phyloP scores from a whole-genome alignment of 2,888 invertebrate genomes.

The Bugulina stolonifera region DNA sequence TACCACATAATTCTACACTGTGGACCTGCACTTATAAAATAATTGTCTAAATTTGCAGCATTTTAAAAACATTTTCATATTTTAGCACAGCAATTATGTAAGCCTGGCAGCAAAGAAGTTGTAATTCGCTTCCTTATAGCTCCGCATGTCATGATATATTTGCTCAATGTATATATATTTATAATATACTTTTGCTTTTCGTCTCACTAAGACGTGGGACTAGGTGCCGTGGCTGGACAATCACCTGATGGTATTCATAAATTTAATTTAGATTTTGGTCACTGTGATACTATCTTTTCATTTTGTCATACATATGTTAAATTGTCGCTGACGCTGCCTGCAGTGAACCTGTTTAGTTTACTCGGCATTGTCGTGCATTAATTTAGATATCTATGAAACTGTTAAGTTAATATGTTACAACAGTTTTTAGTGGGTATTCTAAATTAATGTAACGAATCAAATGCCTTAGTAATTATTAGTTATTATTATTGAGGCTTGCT shows the following conservation, averaged over 20 bases:
- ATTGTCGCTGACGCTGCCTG: neutral
- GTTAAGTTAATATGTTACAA: neutral
- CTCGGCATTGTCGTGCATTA: neutral
- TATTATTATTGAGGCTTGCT: neutral
- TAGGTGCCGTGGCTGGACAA: neutral
- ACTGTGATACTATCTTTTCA: neutral
- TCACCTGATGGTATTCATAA: slow-evolving; percentile 14
- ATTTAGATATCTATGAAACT: neutral
- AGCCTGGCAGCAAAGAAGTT: too few relatives aligned
- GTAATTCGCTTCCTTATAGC: too few relatives aligned
- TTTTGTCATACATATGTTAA: neutral
- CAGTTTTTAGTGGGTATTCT: neutral
- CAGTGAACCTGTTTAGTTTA: neutral
- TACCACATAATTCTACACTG: too few relatives aligned
- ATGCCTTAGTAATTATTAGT: neutral
- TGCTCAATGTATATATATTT: neutral
- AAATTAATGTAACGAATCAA: neutral
- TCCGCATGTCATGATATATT: too few relatives aligned
- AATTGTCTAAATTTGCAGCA: too few relatives aligned
- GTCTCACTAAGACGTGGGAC: neutral
- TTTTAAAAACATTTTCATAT: too few relatives aligned
- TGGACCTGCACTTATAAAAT: too few relatives aligned
- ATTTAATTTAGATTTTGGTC: neutral
- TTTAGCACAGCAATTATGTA: too few relatives aligned
- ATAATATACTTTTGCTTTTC: neutral